Evolutionary conservation across 2,888 invertebrate genomes (phyloP), one percentile per base, ranked within the genome.

Genomic region (Mythimna ferrago): DNA sequence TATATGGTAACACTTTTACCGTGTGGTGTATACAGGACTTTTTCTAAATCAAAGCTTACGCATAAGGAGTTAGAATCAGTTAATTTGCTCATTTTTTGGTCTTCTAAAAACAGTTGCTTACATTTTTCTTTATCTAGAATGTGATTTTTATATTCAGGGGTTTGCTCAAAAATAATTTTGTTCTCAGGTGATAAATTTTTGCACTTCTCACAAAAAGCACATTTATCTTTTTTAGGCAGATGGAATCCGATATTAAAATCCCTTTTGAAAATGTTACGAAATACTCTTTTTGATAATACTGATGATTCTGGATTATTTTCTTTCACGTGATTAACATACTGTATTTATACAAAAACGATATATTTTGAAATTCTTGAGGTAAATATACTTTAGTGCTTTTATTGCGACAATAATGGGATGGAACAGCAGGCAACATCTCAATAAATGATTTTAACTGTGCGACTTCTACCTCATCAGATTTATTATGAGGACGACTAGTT

Each of bases 321-420:
- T 58, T 58, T 58, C 19, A 58, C 16, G 35, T 58, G 58, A 35
- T 58, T 10, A 58, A 58, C 35, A 35, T 58, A 35, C 10, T 10
- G 19, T 58, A 10, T n/a, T n/a, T 2, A 19, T 58, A 58, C 35
- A 58, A 58, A 58, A 35, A 57, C 38, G 54, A 64, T 56, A 71
- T 53, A 32, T 75, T 66, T 38, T 67, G 60, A 66, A 75, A 75
- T 63, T 67, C 60, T 66, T 71, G 62, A 66, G 75, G 75, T 71
- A 75, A 71, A 66, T 71, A 75, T 58, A 75, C 51, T 71, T 71
- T 71, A 48, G 66, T 66, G 32, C 54, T 66, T 66, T 71, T 66
- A 60, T 71, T 71, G 48, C 71, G 66, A 57, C 75, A 71, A 67
- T 75, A 74, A 53, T 74, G 69, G 56, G 73, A 74, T 61, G 69